phyloP scores from a whole-genome alignment of 2,113 vertebrate species.

The Cyprinodon tularosa region DNA sequence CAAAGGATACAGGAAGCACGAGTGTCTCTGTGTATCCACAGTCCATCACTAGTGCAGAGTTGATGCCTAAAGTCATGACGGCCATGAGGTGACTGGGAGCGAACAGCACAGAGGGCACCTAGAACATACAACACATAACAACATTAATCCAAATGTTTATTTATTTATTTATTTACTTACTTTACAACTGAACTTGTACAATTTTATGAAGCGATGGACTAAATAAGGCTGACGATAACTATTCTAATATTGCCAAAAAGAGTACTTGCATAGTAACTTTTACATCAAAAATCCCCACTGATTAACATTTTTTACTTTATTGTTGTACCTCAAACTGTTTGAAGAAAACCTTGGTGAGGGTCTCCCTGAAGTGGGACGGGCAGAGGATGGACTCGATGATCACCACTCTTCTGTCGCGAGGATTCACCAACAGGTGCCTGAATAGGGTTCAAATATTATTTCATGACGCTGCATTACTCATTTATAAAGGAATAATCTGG shows the following conservation, averaged over 20 bases:
- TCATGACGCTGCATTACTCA: neutral
- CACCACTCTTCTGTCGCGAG: conserved; percentile 95
- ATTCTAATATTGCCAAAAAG: no score
- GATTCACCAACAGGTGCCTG: conserved; percentile 96
- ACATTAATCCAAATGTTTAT: neutral
- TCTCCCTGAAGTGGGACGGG: conserved; percentile 97
- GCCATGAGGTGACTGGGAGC: conserved; percentile 97
- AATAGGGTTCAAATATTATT: neutral
- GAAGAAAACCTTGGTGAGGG: conserved; percentile 94
- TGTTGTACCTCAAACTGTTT: conserved; percentile 94
- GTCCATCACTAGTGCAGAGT: conserved; percentile 96
- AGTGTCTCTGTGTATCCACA: conserved; percentile 95
- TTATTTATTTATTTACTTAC: neutral
- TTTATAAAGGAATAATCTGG: neutral
- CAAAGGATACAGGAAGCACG: conserved; percentile 93
- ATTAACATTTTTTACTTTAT: neutral
- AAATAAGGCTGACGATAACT: neutral
- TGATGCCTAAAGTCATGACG: conserved; percentile 93
- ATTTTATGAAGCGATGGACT: neutral
- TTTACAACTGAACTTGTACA: neutral
- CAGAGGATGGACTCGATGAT: conserved; percentile 95
- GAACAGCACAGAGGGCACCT: conserved; percentile 98
- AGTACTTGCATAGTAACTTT: neutral
- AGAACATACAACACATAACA: neutral
- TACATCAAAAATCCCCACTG: neutral